These are phyloP conservation scores for Andrena bucephala DNA, from an alignment of 2,888 invertebrate species.

Conservation along the genomic window DNA sequence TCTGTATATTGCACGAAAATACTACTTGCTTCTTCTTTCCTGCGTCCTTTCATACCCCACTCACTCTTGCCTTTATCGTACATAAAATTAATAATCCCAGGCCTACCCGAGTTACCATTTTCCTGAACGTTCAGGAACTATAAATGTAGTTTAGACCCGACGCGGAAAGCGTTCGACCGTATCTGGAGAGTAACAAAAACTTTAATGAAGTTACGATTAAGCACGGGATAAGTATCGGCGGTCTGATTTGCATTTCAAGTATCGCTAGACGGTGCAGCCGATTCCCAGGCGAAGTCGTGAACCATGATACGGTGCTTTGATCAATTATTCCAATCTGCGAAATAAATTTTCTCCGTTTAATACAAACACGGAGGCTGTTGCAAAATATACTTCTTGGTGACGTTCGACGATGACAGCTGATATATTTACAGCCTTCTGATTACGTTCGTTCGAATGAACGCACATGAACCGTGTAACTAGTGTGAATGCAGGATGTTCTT, in stretches of 20 bases:
- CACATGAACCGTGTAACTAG: background rate
- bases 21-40: too few species aligned
- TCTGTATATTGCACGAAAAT: background rate
- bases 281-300: background rate
- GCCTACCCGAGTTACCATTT: background rate
- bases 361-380: background rate
- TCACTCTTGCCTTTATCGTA: too few species aligned
- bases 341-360: slow-evolving; percentile 5
- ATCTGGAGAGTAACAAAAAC: background rate
- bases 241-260: slow-evolving; percentile 10
- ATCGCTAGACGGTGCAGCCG: background rate
- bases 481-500: slow-evolving; percentile 38
- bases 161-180: background rate
- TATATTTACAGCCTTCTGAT: slow-evolving; percentile 44
- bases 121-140: background rate
- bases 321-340: slow-evolving; percentile 4
- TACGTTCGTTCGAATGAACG: slow-evolving; percentile 32
- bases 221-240: background rate
- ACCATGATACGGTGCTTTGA: slow-evolving; percentile 2
- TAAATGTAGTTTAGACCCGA: background rate
- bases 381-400: background rate
- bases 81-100: too few species aligned
- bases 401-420: slow-evolving; percentile 51
- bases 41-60: too few species aligned
- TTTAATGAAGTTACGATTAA: background rate